Base-by-base conservation (phyloP, 2,888 invertebrate genomes). In the Eumerus sabulonum region DNA sequence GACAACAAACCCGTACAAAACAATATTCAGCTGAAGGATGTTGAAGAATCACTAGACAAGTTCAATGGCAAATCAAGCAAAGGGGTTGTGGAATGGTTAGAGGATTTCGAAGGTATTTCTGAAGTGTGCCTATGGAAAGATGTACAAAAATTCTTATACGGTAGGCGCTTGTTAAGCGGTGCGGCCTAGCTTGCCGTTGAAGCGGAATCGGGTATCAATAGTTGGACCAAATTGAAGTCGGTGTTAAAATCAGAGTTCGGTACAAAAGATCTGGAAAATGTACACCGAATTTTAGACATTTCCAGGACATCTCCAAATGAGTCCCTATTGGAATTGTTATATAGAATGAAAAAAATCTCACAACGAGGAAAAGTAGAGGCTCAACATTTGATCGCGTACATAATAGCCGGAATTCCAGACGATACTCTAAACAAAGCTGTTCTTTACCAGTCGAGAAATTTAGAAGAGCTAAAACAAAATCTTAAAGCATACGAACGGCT, bases 71-170 rank as follows among this genome's bases (percentile, higher is more conserved):
- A 40, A 40, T 40, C 40, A 3, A n/a, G n/a, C n/a, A 40, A 40
- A n/a, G n/a, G 40, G 40, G 11, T 40, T n/a, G 40, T 5, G 40
- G 40, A 40, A n/a, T 40, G n/a, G 40, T 9, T 40, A 40, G 7
- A 27, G 3, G 27, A 40, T 50, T 14, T 9, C 50, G 14, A 1
- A 0, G 2, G 50, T 50, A 1, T 50, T 18, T n/a, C n/a, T n/a
- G n/a, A n/a, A n/a, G n/a, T n/a, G n/a, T n/a, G n/a, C 11, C 18
- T 5, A 0, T 50, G 50, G 50, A 50, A 50, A 19, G 50, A 27
- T 1, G 50, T 50, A 0, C 50, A 50, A 0, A 50, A 35, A 7
- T 50, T 9, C 3, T 9, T 50, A 7, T 40, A 40, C 11, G 40
- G 14, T 27, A 50, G 40, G 40, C 40, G 40, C 3, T 40, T 40